Conservation (phyloP, 2,797 vertebrate genomes). For the Fistularia commersonii region DNA sequence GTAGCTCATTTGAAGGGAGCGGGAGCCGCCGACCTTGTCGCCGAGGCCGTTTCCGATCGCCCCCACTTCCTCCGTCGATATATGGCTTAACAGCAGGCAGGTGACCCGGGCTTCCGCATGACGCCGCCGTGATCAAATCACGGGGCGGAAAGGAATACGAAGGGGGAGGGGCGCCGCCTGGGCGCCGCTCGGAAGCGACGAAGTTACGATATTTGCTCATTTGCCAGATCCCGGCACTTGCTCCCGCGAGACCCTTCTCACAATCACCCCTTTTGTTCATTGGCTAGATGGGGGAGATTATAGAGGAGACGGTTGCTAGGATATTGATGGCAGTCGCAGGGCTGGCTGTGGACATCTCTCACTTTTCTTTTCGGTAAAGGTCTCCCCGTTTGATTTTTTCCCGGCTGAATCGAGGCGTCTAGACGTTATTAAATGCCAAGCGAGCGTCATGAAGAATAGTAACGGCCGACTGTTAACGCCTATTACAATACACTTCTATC, state of each 20-base stretch:
- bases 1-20: not conserved
- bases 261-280: slow-evolving; percentile 47
- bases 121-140: slow-evolving; percentile 45
- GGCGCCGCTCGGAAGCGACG: slow-evolving; percentile 33
- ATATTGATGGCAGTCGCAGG: slow-evolving; percentile 46
- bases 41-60: slow-evolving; percentile 17
- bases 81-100: slow-evolving; percentile 28
- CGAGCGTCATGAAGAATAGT: not conserved
- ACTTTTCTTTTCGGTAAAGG: slow-evolving; percentile 33
- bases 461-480: not conserved
- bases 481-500: not conserved
- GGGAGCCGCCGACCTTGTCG: slow-evolving; percentile 18
- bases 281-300: slow-evolving; percentile 62
- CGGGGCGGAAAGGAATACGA: slow-evolving; percentile 24
- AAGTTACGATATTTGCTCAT: slow-evolving; percentile 29
- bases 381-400: slow-evolving; percentile 31
- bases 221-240: slow-evolving; percentile 15
- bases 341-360: slow-evolving; percentile 21
- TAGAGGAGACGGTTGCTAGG: slow-evolving; percentile 57
- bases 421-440: slow-evolving; percentile 4
- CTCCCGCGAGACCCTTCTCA: slow-evolving; percentile 13
- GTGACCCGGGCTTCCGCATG: slow-evolving; percentile 28
- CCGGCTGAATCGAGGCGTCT: not conserved
- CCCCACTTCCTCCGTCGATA: slow-evolving; percentile 2
- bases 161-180: slow-evolving; percentile 25